Conservation (phyloP, 2,797 vertebrate genomes). For the Novumbra hubbsi region DNA sequence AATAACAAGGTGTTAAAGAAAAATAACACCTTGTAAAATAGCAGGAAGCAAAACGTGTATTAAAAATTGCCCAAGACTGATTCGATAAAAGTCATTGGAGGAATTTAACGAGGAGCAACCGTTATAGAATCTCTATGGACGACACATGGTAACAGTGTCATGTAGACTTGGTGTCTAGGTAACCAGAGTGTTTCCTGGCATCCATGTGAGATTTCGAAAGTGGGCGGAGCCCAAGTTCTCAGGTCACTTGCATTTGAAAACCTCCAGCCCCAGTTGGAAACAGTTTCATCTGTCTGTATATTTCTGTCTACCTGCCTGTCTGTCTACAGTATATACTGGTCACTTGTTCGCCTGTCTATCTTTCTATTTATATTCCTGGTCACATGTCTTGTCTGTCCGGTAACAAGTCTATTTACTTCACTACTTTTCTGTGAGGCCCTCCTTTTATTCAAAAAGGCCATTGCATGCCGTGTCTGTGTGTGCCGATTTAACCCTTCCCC, state of each 20-base stretch:
- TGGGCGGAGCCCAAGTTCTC: not conserved
- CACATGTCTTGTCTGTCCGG: not conserved
- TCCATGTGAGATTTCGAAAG: not conserved
- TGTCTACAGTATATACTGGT: not conserved
- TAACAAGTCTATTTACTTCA: not conserved
- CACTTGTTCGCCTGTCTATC: not conserved
- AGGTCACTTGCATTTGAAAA: not conserved
- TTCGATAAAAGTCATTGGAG: not conserved
- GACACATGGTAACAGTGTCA: not conserved
- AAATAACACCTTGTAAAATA: not conserved
- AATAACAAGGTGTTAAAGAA: no score
- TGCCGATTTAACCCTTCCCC: not conserved
- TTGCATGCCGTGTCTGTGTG: not conserved
- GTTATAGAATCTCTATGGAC: not conserved
- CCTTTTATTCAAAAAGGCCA: not conserved
- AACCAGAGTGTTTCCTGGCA: conserved; percentile 27
- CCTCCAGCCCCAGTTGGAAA: not conserved
- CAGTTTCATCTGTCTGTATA: not conserved
- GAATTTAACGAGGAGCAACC: not conserved
- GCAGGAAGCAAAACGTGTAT: not conserved
- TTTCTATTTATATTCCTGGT: not conserved
- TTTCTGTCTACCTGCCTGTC: not conserved
- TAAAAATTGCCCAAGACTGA: not conserved
- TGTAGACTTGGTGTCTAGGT: not conserved
- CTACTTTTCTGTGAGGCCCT: not conserved